A percentile compares a stretch with the other conserved stretches of the same genome.
phyloP scores from a whole-genome alignment of 2,113 vertebrate genomes.

The Rousettus leschenaultii region DNA sequence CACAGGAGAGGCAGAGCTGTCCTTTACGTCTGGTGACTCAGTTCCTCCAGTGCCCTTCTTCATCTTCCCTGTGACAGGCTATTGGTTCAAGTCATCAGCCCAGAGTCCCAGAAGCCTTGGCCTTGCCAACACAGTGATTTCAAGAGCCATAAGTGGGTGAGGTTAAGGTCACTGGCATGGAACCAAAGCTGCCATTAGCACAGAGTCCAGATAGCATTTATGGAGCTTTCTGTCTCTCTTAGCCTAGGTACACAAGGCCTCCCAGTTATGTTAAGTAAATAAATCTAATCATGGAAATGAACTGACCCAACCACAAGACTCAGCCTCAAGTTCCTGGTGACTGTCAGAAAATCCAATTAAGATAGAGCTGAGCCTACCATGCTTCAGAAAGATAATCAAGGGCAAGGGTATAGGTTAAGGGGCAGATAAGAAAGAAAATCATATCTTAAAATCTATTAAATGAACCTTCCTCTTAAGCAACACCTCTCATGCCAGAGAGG shows the following conservation, averaged over 20 bases:
- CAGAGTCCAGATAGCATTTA: not conserved
- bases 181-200: not conserved
- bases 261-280: conserved; percentile 27
- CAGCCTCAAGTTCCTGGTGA: not conserved
- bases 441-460: conserved; percentile 43
- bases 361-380: not conserved
- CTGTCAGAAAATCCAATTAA: conserved; percentile 59
- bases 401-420: not conserved
- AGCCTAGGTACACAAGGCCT: not conserved
- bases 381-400: not conserved
- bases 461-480: not conserved
- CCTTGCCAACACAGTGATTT: not conserved
- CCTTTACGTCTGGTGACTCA: not conserved
- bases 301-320: not conserved
- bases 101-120: not conserved
- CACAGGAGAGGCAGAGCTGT: not conserved
- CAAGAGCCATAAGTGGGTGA: not conserved
- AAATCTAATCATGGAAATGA: conserved; percentile 37
- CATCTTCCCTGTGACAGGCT: not conserved
- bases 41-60: not conserved
- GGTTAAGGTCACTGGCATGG: not conserved
- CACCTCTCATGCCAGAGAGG: not conserved
- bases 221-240: not conserved
- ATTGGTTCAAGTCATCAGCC: not conserved
- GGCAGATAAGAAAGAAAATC: conserved; percentile 38